Conservation (phyloP, 2,888 invertebrate genomes). For the Entomobrya multifasciata region DNA sequence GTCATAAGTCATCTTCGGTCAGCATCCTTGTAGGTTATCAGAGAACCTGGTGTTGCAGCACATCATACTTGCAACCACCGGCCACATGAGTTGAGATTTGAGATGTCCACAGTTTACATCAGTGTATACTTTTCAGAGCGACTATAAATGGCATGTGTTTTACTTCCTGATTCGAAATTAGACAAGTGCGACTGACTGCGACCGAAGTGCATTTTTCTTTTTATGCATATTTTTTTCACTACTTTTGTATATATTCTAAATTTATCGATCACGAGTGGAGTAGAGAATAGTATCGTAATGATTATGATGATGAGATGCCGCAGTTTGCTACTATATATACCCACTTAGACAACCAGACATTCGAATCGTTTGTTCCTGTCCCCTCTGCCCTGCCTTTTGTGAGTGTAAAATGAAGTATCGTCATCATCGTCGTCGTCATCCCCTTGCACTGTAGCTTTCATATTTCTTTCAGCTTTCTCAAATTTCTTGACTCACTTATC, state of each 20-base stretch:
- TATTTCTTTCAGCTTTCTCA: slow-evolving; percentile 43
- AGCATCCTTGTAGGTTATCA: too few species aligned
- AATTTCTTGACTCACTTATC: slow-evolving; percentile 11
- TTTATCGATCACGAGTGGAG: slow-evolving; percentile 25
- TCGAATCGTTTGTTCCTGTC: slow-evolving; percentile 10
- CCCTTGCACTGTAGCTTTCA: slow-evolving; percentile 28
- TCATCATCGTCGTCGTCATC: neutral
- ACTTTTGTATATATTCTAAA: neutral
- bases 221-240: neutral
- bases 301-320: neutral
- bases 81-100: too few species aligned
- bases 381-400: neutral
- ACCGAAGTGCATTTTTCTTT: neutral
- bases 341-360: neutral
- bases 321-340: slow-evolving; percentile 15
- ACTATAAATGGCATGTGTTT: neutral
- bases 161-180: slow-evolving; percentile 57
- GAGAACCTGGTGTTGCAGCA: too few species aligned
- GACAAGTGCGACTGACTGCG: neutral
- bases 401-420: neutral
- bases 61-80: too few species aligned
- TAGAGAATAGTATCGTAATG: neutral
- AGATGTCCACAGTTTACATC: slow-evolving; percentile 24
- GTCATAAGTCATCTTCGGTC: too few species aligned
- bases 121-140: too few species aligned